Percentiles rank a stretch among this genome's conserved stretches.
phyloP scores from a whole-genome alignment of 2,113 vertebrate species.

The Epinephelus cyanopodus region DNA sequence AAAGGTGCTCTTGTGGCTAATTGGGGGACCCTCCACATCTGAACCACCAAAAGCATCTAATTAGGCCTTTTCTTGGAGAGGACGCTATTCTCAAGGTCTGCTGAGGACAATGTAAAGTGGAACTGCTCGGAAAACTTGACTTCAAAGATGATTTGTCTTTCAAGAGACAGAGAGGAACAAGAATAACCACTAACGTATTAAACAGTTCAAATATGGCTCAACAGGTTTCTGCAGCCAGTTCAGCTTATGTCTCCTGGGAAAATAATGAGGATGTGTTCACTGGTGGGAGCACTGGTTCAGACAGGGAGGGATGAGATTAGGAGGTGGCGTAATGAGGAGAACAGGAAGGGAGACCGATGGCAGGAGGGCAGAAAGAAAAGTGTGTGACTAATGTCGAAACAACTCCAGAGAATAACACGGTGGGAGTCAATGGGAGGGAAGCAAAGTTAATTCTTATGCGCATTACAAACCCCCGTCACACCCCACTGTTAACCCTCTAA shows the following conservation, averaged over 20 bases:
- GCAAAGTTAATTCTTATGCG: constrained; percentile 76
- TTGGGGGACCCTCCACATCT: constrained; percentile 48
- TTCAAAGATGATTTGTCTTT: constrained; percentile 40
- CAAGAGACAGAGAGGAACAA: neutral
- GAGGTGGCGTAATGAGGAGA: constrained; percentile 66
- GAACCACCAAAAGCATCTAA: constrained; percentile 54
- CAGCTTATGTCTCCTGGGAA: constrained; percentile 26
- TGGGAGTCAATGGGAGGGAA: constrained; percentile 69
- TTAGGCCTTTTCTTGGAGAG: constrained; percentile 35
- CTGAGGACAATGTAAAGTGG: constrained; percentile 29
- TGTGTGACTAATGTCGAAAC: constrained; percentile 79
- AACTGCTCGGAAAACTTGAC: constrained; percentile 24
- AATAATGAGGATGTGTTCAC: constrained; percentile 55
- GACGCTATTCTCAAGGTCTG: constrained; percentile 2
- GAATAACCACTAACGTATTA: neutral
- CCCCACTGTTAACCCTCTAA: constrained; percentile 74
- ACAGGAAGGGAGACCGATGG: constrained; percentile 68
- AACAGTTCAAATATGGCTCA: constrained; percentile 24
- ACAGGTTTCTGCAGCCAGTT: constrained; percentile 41
- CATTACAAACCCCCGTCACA: constrained; percentile 76
- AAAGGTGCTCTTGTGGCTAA: constrained; percentile 37
- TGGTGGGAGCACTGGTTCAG: constrained; percentile 39
- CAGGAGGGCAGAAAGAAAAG: constrained; percentile 66
- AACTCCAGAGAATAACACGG: constrained; percentile 74
- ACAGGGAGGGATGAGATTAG: constrained; percentile 69